Conservation (phyloP, 2,113 vertebrate genomes). For the Amazona vittata region DNA sequence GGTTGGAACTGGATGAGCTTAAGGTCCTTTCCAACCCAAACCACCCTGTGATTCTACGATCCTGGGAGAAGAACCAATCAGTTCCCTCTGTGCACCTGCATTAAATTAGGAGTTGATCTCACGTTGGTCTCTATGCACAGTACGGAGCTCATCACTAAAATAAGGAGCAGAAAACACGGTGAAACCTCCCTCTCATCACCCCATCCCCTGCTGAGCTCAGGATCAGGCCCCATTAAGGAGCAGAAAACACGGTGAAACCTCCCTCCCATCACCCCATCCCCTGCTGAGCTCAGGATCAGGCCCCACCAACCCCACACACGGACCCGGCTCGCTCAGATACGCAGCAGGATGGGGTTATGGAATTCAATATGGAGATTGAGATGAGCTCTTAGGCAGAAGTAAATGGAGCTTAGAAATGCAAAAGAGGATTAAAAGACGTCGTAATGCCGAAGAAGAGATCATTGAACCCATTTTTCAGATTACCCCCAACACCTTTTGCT, state of each 20-base stretch:
- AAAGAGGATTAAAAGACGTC: neutral
- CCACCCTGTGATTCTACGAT: too few relatives aligned
- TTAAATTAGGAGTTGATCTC: neutral
- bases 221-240: too few relatives aligned
- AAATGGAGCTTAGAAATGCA: neutral
- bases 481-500: neutral
- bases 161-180: neutral
- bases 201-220: too few relatives aligned
- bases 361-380: neutral
- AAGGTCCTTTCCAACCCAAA: too few relatives aligned
- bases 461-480: neutral
- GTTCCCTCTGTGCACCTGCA: neutral
- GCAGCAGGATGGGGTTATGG: neutral
- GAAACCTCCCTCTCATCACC: neutral
- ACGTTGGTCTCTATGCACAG: rapidly evolving
- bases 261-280: too few relatives aligned
- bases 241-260: neutral
- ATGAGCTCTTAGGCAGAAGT: neutral
- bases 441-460: neutral
- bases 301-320: rapidly evolving
- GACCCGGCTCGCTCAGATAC: neutral
- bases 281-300: neutral
- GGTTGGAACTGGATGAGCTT: too few relatives aligned
- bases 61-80: neutral
- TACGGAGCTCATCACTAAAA: neutral